phyloP scores from a whole-genome alignment of 1,140 invertebrate genomes.

The Ips typographus region DNA sequence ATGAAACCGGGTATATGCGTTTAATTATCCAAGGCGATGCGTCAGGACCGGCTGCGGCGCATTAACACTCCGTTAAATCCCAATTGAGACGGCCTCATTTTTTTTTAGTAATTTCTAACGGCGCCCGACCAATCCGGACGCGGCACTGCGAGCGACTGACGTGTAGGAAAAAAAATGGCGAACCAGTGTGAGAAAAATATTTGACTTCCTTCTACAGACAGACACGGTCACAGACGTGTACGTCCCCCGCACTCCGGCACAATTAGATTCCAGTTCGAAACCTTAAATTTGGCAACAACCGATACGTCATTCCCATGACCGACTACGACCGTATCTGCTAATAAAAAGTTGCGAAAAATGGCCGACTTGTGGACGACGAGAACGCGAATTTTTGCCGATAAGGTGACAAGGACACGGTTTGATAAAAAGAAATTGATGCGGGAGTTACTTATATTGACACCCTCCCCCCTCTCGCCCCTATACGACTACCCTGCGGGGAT shows the following conservation, averaged over 20 bases:
- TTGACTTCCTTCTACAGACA: slow-evolving; percentile 45
- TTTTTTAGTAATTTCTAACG: too few relatives aligned
- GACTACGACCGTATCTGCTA: slow-evolving; percentile 9
- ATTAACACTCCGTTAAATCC: too few relatives aligned
- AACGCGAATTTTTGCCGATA: slow-evolving; percentile 12
- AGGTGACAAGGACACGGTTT: slow-evolving; percentile 8
- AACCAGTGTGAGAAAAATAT: slow-evolving; percentile 43
- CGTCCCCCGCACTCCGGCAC: slow-evolving; percentile 43
- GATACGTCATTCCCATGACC: slow-evolving; percentile 22
- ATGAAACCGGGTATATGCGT: too few relatives aligned
- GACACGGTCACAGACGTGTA: slow-evolving; percentile 7
- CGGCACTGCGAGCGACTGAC: slow-evolving; percentile 10
- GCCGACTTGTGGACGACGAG: slow-evolving; percentile 16
- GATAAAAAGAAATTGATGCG: slow-evolving; percentile 10
- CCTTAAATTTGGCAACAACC: slow-evolving; percentile 39
- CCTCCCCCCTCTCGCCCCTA: background rate
- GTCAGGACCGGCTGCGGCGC: too few relatives aligned
- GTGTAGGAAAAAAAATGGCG: slow-evolving; percentile 42
- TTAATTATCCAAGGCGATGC: too few relatives aligned
- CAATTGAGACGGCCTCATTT: too few relatives aligned
- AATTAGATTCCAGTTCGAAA: slow-evolving; percentile 45
- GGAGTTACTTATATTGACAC: background rate
- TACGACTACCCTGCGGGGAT: too few relatives aligned
- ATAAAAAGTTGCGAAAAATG: slow-evolving; percentile 32
- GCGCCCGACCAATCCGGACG: background rate